A percentile compares a stretch with the other conserved stretches of the same genome.
These are phyloP conservation scores for Eurystomus gularis DNA, from an alignment of 2,113 vertebrate species.

Conservation along the genomic window DNA sequence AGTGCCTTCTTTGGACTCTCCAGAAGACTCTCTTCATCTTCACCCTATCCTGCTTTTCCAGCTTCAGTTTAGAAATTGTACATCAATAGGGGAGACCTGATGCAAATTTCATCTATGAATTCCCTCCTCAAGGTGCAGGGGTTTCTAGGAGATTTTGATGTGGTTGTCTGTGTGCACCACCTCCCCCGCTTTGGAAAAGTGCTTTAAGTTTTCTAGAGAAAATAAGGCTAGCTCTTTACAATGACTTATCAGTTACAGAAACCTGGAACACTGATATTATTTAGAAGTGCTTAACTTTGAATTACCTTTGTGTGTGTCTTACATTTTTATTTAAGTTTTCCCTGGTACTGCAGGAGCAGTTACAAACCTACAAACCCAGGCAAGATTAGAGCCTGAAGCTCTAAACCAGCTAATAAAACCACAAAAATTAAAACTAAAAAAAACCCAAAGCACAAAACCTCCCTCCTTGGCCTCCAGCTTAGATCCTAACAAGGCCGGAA, in stretches of 20 bases:
- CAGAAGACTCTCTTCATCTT: neutral
- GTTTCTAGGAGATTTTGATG: neutral
- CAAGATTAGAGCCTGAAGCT: neutral
- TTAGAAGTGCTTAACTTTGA: neutral
- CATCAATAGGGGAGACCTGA: neutral
- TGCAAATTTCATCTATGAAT: neutral
- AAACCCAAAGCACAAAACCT: neutral
- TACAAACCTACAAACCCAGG: neutral
- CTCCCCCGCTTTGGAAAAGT: neutral
- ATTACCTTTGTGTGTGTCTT: neutral
- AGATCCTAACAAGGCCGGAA: neutral
- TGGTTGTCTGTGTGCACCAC: neutral
- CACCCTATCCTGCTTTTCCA: neutral
- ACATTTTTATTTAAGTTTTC: neutral
- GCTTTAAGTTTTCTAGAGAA: neutral
- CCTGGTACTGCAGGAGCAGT: neutral
- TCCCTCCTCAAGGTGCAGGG: accelerated
- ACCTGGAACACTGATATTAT: neutral
- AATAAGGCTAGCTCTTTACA: neutral
- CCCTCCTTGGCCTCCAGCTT: neutral
- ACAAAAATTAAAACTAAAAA: neutral
- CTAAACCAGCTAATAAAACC: neutral
- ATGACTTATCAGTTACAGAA: neutral
- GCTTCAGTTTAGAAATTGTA: neutral
- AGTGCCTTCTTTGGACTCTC: neutral